Base-by-base conservation (phyloP, 2,888 invertebrate genomes). In the Clanis bilineata region DNA sequence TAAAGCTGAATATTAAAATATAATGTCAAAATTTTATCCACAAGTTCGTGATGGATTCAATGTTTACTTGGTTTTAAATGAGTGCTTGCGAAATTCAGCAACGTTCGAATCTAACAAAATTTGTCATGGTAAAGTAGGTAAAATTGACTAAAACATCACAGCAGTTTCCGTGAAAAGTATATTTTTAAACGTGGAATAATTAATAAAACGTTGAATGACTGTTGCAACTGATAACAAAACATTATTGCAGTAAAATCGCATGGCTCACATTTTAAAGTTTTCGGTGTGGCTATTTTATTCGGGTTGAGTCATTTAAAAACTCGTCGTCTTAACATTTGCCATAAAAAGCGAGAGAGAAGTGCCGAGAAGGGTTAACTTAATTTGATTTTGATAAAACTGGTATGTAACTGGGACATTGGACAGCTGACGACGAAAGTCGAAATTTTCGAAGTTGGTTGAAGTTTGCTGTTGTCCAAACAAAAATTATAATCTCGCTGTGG, bases 321-420 rank as follows among this genome's bases (percentile, higher is more conserved):
- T 80, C 82, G 87, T 86, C 84, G 78, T 72, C 76, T 86, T 86
- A 86, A 86, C 83, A 86, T 88, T 87, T 84, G 77, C 85, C 83
- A 67, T 85, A 84, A 83, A 81, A 78, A 82, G 80, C 71, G 70
- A 77, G 73, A 68, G 69, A 58, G 73, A 74, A 76, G 80, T 69
- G 65, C 77, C 67, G 73, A 62, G 68, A 75, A 71, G 64, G 64
- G 68, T 67, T 70, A 73, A 77, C 75, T 75, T 75, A 71, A 84
- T 83, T 82, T 79, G 65, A 65, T 79, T 82, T 82, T 80, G 76
- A 83, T 85, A 79, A 73, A 65, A 68, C 69, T 70, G 69, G 73
- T 70, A 61, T 64, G 67, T 58, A 61, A 65, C 73, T 80, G 82
- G 82, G 70, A 83, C 82, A 82, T 65, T 64, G 59, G 57, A 61